A percentile compares a stretch with the other conserved stretches of the same genome.
phyloP scores from a whole-genome alignment of 2,888 invertebrate species.

The Exocentrus adspersus region DNA sequence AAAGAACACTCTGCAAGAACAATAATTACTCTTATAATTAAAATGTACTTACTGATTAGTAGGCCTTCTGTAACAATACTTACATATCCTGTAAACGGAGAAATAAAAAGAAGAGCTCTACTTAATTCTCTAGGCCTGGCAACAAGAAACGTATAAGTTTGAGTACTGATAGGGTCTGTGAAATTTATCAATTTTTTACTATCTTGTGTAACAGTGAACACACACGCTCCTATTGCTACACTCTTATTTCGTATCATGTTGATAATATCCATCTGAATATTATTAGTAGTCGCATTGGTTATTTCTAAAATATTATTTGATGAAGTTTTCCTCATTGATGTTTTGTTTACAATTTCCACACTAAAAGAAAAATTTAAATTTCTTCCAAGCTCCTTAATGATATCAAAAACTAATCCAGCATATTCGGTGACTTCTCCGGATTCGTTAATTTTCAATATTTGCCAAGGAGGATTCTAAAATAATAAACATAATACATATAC shows the following conservation, averaged over 20 bases:
- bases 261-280: conserved; percentile 57
- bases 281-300: conserved; percentile 27
- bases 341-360: conserved; percentile 53
- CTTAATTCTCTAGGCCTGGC: conserved; percentile 83
- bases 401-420: conserved; percentile 81
- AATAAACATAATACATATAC: too few relatives aligned
- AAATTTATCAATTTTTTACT: conserved; percentile 74
- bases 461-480: conserved; percentile 89
- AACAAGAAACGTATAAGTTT: conserved; percentile 82
- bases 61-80: too few relatives aligned
- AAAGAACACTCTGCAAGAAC: too few relatives aligned
- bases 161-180: conserved; percentile 80
- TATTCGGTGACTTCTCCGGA: conserved; percentile 69
- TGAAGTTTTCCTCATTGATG: conserved; percentile 6
- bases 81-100: conserved; percentile 80
- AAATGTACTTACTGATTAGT: too few relatives aligned
- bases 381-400: conserved; percentile 77
- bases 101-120: conserved; percentile 82
- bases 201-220: conserved; percentile 68
- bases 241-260: conserved; percentile 65
- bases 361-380: conserved; percentile 84
- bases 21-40: too few relatives aligned
- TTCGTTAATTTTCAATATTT: conserved; percentile 72
- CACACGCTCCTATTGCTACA: conserved; percentile 70
- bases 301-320: conserved; percentile 7